phyloP scores from a whole-genome alignment of 1,140 invertebrate species.

The Bombus sibiricus region DNA sequence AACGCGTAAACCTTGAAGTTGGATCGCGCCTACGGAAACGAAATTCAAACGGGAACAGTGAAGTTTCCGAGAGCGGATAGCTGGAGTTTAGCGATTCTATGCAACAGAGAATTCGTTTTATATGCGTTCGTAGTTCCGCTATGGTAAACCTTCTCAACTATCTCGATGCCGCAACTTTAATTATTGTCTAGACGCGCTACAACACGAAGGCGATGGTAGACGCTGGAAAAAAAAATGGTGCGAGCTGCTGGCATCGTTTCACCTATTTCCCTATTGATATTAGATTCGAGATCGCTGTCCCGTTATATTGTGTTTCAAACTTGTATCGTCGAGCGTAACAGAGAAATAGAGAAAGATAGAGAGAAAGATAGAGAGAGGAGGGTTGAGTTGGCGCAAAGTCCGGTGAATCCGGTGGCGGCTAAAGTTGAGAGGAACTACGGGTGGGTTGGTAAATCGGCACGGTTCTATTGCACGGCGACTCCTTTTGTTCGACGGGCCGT shows the following conservation, averaged over 20 bases:
- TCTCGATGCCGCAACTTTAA: background rate
- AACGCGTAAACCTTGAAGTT: background rate
- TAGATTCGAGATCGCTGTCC: background rate
- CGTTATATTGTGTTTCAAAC: background rate
- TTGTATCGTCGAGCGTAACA: background rate
- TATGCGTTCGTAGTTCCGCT: background rate
- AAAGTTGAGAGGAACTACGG: background rate
- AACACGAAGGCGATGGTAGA: no score
- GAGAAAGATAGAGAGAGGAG: background rate
- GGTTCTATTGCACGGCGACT: background rate
- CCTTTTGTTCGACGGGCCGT: slow-evolving; percentile 26
- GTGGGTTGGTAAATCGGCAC: background rate
- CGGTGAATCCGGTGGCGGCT: background rate
- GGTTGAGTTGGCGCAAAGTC: background rate
- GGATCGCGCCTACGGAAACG: background rate
- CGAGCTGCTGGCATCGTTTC: background rate
- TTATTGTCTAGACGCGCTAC: no score
- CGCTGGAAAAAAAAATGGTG: background rate
- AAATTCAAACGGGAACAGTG: background rate
- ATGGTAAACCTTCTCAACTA: background rate
- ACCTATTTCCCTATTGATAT: background rate
- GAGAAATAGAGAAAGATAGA: no score
- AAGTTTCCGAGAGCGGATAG: background rate
- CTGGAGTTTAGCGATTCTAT: background rate
- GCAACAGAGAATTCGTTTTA: background rate